Conservation (phyloP, 2,797 vertebrate species). For the Manis javanica region DNA sequence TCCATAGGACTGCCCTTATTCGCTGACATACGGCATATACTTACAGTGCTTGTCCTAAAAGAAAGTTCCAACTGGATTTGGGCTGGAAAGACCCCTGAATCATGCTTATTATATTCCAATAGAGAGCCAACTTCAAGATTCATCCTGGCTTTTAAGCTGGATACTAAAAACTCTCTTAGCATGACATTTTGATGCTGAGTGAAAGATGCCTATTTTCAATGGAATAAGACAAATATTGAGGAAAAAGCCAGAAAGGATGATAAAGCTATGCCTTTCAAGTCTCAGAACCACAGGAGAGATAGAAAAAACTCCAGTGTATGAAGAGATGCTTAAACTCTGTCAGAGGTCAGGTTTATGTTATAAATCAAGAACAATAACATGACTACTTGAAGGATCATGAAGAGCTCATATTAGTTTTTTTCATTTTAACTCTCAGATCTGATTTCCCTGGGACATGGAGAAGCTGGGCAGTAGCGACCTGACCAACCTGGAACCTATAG, state of each 20-base stretch:
- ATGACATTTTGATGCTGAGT: neutral
- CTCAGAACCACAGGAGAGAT: neutral
- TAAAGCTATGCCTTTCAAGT: neutral
- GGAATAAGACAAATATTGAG: neutral
- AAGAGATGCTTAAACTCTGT: neutral
- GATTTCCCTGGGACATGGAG: neutral
- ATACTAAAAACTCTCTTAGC: constrained; percentile 31
- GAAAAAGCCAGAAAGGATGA: neutral
- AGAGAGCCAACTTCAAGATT: constrained; percentile 30
- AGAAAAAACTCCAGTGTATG: neutral
- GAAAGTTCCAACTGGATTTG: constrained; percentile 13
- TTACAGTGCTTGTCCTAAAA: neutral
- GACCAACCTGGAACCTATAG: neutral
- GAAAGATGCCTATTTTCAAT: neutral
- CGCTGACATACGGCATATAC: neutral
- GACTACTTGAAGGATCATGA: neutral
- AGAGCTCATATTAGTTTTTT: neutral
- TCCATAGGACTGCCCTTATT: neutral
- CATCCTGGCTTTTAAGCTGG: constrained; percentile 10
- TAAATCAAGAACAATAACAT: constrained; percentile 22
- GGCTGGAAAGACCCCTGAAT: constrained; percentile 13
- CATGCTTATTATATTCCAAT: neutral
- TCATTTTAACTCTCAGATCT: neutral
- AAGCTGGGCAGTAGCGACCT: neutral
- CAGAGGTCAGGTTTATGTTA: neutral